Conservation (phyloP, 2,888 invertebrate genomes). For the Heliconius ethilla region DNA sequence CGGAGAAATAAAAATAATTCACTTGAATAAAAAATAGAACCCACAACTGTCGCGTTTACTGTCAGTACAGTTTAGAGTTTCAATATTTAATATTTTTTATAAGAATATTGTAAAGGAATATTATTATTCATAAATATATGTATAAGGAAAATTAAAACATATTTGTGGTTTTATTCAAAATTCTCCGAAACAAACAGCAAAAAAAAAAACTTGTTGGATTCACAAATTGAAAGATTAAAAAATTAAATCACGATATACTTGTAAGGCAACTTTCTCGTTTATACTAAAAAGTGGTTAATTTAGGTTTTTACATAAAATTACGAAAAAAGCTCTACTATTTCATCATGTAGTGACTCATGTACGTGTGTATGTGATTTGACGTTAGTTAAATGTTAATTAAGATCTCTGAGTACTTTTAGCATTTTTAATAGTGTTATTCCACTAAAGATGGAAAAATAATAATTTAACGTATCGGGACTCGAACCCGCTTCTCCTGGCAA, state of each 20-base stretch:
- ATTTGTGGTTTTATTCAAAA: neutral
- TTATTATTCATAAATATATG: neutral
- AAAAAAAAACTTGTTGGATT: neutral
- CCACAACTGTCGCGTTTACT: neutral
- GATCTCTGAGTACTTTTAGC: neutral
- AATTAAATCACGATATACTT: neutral
- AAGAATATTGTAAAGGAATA: neutral
- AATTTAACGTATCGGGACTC: too few relatives aligned
- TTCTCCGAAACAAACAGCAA: neutral
- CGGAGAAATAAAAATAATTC: too few relatives aligned
- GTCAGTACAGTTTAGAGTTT: neutral
- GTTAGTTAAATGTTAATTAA: neutral
- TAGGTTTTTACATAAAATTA: neutral
- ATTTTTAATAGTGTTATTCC: too few relatives aligned
- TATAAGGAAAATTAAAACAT: neutral
- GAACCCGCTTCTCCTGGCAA: too few relatives aligned
- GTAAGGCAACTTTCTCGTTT: conserved; percentile 2
- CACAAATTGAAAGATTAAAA: neutral
- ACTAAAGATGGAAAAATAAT: too few relatives aligned
- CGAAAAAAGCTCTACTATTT: conserved; percentile 1
- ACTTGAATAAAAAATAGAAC: neutral
- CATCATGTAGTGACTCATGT: conserved; percentile 7
- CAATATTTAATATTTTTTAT: neutral
- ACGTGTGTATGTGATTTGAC: neutral
- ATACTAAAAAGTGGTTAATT: neutral